Evolutionary conservation across 2,888 invertebrate species (phyloP).

Genomic region (Merodon equestris): DNA sequence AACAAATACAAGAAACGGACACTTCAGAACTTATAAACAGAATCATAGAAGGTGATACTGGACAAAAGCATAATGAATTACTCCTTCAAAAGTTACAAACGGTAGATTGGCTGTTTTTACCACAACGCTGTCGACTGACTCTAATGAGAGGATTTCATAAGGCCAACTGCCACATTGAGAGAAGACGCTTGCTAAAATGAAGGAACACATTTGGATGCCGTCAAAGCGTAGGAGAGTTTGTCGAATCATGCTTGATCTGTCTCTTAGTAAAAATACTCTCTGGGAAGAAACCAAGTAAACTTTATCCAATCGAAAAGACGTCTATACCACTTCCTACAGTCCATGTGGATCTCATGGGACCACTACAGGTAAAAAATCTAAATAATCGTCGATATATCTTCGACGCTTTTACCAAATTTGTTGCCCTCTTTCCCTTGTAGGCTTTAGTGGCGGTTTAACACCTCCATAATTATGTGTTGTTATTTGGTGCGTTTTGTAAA

Average conservation of each 20-base stretch:
- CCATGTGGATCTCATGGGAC: slow-evolving; percentile 15
- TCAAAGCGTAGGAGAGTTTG: slow-evolving; percentile 14
- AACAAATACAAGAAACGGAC: slow-evolving; percentile 3
- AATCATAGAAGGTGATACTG: slow-evolving; percentile 8
- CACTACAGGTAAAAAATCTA: slow-evolving; percentile 1
- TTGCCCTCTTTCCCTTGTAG: slow-evolving; percentile 45
- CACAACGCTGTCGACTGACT: slow-evolving; percentile 2
- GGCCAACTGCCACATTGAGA: slow-evolving; percentile 23
- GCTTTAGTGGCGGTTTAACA: slow-evolving; percentile 39
- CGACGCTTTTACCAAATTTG: slow-evolving; percentile 59
- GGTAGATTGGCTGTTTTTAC: slow-evolving; percentile 1
- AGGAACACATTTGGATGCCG: slow-evolving; percentile 54
- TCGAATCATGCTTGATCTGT: slow-evolving; percentile 10
- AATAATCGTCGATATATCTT: slow-evolving; percentile 14
- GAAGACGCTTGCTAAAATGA: slow-evolving; percentile 40
- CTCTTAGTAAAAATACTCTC: slow-evolving; percentile 13
- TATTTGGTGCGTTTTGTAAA: slow-evolving; percentile 32
- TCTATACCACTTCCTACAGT: slow-evolving; percentile 9
- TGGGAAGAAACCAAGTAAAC: slow-evolving; percentile 1
- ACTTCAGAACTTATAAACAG: slow-evolving; percentile 4
- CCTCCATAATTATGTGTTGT: slow-evolving; percentile 19
- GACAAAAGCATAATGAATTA: neutral
- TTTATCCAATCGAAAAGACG: slow-evolving; percentile 15
- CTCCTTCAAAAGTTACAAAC: neutral
- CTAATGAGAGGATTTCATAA: slow-evolving; percentile 7